Conservation (phyloP, 2,797 vertebrate genomes). For the Orestias chungarensis region DNA sequence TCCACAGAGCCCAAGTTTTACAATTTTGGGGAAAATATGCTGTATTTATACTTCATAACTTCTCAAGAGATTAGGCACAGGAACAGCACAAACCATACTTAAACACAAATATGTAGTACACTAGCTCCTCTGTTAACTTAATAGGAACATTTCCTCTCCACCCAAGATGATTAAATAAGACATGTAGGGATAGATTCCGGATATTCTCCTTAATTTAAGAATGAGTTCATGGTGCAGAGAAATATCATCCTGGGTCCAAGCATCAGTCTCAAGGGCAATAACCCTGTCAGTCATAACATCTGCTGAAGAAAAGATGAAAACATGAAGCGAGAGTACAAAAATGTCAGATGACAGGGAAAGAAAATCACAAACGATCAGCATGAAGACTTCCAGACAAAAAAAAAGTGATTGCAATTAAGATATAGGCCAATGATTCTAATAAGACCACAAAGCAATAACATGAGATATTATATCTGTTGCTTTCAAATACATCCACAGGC, state of each 20-base stretch:
- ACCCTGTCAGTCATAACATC: conserved; percentile 78
- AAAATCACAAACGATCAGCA: conserved; percentile 36
- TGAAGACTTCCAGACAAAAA: conserved; percentile 48
- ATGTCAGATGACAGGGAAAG: conserved; percentile 43
- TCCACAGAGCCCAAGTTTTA: conserved; percentile 15
- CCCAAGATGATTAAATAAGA: conserved; percentile 75
- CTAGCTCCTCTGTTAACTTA: conserved; percentile 48
- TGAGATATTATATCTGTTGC: conserved; percentile 27
- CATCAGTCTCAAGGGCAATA: conserved; percentile 73
- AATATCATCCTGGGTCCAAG: conserved; percentile 73
- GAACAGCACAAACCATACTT: conserved; percentile 43
- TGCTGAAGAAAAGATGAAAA: conserved; percentile 65
- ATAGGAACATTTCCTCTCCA: conserved; percentile 67
- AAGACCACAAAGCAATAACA: conserved; percentile 18
- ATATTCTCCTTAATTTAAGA: conserved; percentile 80
- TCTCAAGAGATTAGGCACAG: conserved; percentile 42
- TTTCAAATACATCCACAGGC: conserved; percentile 18
- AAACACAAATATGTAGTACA: conserved; percentile 37
- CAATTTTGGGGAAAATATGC: conserved; percentile 48
- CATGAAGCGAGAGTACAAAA: conserved; percentile 43
- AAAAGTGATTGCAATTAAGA: conserved; percentile 53
- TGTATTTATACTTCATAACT: conserved; percentile 51
- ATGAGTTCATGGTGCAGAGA: conserved; percentile 74
- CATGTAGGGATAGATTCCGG: conserved; percentile 73
- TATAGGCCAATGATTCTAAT: conserved; percentile 25